Evolutionary conservation across 2,888 invertebrate genomes (phyloP), one percentile per base, ranked within the genome.

Genomic region (Elmis aenea): DNA sequence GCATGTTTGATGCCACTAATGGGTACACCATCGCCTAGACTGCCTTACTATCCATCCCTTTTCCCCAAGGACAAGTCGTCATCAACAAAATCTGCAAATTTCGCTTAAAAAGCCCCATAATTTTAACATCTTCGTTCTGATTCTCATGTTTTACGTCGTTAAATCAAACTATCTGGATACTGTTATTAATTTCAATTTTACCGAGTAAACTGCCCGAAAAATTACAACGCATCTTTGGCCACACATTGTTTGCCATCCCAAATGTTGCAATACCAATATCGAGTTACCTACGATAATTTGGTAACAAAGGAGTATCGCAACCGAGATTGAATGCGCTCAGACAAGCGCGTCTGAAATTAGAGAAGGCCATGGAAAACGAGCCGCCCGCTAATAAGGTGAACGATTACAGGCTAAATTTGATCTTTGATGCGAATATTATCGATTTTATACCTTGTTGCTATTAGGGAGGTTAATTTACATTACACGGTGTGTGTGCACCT

Each of bases 331-430:
- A 46, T 45, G 46, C 38, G 45, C 38, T 54, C 55, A 52, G 55
- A 54, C 54, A 54, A 46, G 52, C 54, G 54, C 57, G 54, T 46
- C 48, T 57, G 61, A 60, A 58, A 60, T 59, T 48, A 55, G 60
- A 59, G 58, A 46, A 51, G 33, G 20, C 51, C 49, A 47, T 55
- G 59, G 58, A 59, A 62, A 62, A 62, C 44, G 61, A 62, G 54
- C 57, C 58, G 54, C 48, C 51, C 55, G 58, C 58, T 62, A 62
- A 62, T 62, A 62, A 59, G 62, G 61, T 61, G 60, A 58, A 59
- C 61, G 61, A 64, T 62, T 62, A 62, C 59, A 61, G 61, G 53
- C 57, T 56, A 54, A 62, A 61, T 61, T 58, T 58, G 61, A 61
- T 60, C 57, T 53, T 53, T 48, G 54, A 58, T 57, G 58, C 57